phyloP scores from a whole-genome alignment of 1,140 invertebrate species.

The Musca domestica region DNA sequence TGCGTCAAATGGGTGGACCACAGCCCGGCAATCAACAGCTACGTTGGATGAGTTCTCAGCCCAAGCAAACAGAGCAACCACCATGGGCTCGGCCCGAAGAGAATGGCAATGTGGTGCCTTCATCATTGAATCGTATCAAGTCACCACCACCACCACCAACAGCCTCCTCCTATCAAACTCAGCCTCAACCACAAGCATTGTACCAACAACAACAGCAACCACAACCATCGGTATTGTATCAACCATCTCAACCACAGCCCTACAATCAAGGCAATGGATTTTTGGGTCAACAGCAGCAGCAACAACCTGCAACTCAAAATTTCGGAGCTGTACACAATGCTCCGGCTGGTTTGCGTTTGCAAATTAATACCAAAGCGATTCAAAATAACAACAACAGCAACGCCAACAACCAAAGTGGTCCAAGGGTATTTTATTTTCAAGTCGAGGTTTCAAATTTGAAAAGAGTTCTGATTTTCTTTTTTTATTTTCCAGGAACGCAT shows the following conservation, averaged over 20 bases:
- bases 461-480: too few species aligned
- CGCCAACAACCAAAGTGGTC: slow-evolving; percentile 36
- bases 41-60: slow-evolving; percentile 43
- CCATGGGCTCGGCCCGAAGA: slow-evolving; percentile 49
- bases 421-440: slow-evolving; percentile 35
- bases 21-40: slow-evolving; percentile 32
- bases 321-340: slow-evolving; percentile 33
- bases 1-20: slow-evolving; percentile 35
- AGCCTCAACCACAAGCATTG: slow-evolving; percentile 28
- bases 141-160: slow-evolving; percentile 32
- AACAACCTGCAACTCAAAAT: slow-evolving; percentile 30
- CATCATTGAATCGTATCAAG: slow-evolving; percentile 32
- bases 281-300: slow-evolving; percentile 30
- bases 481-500: slow-evolving; percentile 46
- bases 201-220: background rate
- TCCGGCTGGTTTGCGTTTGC: slow-evolving; percentile 41
- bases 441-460: background rate
- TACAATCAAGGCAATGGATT: slow-evolving; percentile 21
- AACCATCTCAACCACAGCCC: background rate
- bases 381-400: slow-evolving; percentile 17
- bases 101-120: slow-evolving; percentile 48
- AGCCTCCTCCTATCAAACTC: slow-evolving; percentile 23
- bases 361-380: slow-evolving; percentile 34
- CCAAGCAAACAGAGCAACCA: slow-evolving; percentile 41
- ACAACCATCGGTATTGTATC: background rate